Percentiles rank a stretch among this genome's conserved stretches.
These are phyloP conservation scores for Anthophora plumipes DNA, from an alignment of 2,888 invertebrate species.

Conservation along the genomic window DNA sequence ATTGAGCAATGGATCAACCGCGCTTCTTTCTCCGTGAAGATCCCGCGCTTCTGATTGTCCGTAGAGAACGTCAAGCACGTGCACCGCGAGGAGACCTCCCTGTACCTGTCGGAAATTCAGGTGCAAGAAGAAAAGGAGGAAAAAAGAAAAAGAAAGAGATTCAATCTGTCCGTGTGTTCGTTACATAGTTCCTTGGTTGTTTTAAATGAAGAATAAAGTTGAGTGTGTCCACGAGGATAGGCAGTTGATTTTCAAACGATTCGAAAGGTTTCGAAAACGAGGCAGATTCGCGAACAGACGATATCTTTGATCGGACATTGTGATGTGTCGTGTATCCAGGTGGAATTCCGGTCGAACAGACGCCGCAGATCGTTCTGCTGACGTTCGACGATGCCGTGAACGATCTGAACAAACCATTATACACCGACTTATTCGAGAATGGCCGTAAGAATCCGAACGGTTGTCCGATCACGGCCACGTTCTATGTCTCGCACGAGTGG, in stretches of 20 bases:
- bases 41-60: neutral
- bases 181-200: too few species aligned
- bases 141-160: too few species aligned
- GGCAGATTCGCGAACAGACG: too few species aligned
- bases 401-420: slow-evolving; percentile 96
- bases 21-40: neutral
- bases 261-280: too few species aligned
- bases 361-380: slow-evolving; percentile 96
- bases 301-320: too few species aligned
- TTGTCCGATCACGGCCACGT: slow-evolving; percentile 96
- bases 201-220: too few species aligned
- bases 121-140: too few species aligned
- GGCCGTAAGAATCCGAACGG: slow-evolving; percentile 96
- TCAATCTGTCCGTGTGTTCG: too few species aligned
- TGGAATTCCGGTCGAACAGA: slow-evolving; percentile 86
- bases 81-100: neutral
- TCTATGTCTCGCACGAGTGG: slow-evolving; percentile 99
- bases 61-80: neutral
- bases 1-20: slow-evolving; percentile 14
- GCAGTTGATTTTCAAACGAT: too few species aligned
- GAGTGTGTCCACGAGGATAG: too few species aligned
- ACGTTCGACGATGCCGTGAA: slow-evolving; percentile 98
- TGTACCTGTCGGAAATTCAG: too few species aligned
- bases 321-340: slow-evolving; percentile 57
- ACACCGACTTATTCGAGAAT: slow-evolving; percentile 95